Evolutionary conservation across 2,888 invertebrate species (phyloP).

Genomic region (Heliconius cydno): DNA sequence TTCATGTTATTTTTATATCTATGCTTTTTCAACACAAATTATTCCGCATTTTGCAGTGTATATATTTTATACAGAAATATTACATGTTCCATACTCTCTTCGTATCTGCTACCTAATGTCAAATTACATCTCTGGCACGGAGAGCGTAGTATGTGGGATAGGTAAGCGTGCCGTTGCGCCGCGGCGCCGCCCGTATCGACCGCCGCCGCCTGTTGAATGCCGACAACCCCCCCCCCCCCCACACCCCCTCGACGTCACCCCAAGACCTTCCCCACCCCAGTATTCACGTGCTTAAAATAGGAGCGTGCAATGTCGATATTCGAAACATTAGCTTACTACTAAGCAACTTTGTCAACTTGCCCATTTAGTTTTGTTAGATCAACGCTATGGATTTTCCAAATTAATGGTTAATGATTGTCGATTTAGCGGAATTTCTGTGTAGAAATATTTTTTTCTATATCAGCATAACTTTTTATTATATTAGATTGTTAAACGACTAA

Average conservation of each 20-base stretch:
- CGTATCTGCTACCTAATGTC: not conserved
- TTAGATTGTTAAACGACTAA: not conserved
- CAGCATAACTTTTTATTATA: not conserved
- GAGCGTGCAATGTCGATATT: constrained; percentile 80
- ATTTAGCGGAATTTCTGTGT: not conserved
- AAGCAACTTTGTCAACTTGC: constrained; percentile 51
- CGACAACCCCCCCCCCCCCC: constrained; percentile 61
- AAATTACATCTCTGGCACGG: constrained; percentile 6
- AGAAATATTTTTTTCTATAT: not conserved
- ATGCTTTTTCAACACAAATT: not conserved
- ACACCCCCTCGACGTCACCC: constrained; percentile 53
- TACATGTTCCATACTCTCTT: not conserved
- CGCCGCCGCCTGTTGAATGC: constrained; percentile 82
- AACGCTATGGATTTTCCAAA: not conserved
- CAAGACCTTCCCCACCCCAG: constrained; percentile 68
- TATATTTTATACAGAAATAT: not conserved
- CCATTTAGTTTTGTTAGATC: constrained; percentile 7
- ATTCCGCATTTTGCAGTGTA: not conserved
- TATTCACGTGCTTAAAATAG: constrained; percentile 83
- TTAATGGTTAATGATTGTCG: not conserved
- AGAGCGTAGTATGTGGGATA: constrained; percentile 48
- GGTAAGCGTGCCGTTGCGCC: constrained; percentile 68
- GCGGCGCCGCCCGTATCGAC: constrained; percentile 78
- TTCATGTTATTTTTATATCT: not conserved
- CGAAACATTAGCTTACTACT: constrained; percentile 74